Conservation (phyloP, 1,140 invertebrate species). For the Meloidogyne hapla region DNA sequence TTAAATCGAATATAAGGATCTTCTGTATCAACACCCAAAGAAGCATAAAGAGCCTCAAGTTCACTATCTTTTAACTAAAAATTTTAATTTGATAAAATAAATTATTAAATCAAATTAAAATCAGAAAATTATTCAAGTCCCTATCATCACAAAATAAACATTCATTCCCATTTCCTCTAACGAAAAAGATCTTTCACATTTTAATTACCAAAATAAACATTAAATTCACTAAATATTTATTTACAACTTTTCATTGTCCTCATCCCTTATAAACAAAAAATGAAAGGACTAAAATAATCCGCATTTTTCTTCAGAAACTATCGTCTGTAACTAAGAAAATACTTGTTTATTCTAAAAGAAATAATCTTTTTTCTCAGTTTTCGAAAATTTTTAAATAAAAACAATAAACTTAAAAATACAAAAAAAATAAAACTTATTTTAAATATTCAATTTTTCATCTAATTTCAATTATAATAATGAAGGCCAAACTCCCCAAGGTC, state of each 20-base stretch:
- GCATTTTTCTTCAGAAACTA: not conserved
- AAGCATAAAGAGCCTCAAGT: slow-evolving; percentile 31
- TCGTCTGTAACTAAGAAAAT: too few species aligned
- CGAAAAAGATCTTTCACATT: not conserved
- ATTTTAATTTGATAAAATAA: slow-evolving; percentile 2
- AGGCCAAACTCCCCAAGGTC: too few species aligned
- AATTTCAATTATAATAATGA: too few species aligned
- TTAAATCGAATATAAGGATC: slow-evolving; percentile 28
- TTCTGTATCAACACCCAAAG: slow-evolving; percentile 34
- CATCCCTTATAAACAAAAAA: not conserved
- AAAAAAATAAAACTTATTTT: too few species aligned
- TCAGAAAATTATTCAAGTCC: not conserved
- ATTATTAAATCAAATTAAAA: not conserved
- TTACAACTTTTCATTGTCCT: not conserved
- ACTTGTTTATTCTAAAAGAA: too few species aligned
- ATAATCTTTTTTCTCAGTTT: too few species aligned
- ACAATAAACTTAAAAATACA: too few species aligned
- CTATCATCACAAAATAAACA: not conserved
- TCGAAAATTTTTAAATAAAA: too few species aligned
- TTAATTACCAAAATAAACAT: slow-evolving; percentile 3
- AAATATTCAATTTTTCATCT: too few species aligned
- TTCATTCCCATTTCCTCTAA: not conserved
- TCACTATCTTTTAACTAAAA: slow-evolving; percentile 33
- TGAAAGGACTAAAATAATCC: not conserved
- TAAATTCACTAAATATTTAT: not conserved